Evolutionary conservation across 2,113 vertebrate species (phyloP).

Genomic region (Sclerurus mexicanus): DNA sequence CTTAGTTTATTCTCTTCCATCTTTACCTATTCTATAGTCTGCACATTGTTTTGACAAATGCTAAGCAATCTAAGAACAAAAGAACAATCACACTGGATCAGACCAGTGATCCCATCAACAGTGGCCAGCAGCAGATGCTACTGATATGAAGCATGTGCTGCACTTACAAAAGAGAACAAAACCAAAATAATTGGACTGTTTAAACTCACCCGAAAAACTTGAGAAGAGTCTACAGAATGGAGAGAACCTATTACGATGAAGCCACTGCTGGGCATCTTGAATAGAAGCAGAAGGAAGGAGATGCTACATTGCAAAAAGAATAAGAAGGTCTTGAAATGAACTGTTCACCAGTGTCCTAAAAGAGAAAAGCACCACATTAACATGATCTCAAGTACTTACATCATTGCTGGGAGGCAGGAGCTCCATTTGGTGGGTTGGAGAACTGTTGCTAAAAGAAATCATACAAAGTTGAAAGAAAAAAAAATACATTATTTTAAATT

Average conservation of each 20-base stretch:
- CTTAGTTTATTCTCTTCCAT: not conserved
- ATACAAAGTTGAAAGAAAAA: slow-evolving; percentile 21
- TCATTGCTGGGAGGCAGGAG: slow-evolving; percentile 80
- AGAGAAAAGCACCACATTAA: slow-evolving; percentile 70
- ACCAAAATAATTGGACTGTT: not conserved
- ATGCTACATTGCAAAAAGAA: slow-evolving; percentile 87
- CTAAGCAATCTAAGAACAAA: not conserved
- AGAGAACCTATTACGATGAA: slow-evolving; percentile 88
- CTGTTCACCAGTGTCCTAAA: slow-evolving; percentile 70
- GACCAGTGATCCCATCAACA: not conserved
- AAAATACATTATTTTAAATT: not conserved
- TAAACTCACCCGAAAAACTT: slow-evolving; percentile 88
- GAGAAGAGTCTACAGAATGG: slow-evolving; percentile 90
- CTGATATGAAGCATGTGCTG: not conserved
- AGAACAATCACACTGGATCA: not conserved
- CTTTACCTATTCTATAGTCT: not conserved
- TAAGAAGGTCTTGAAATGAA: slow-evolving; percentile 78
- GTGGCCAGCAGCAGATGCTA: slow-evolving; percentile 2
- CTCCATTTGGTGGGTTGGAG: slow-evolving; percentile 85
- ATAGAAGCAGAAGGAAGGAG: slow-evolving; percentile 86
- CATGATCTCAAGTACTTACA: slow-evolving; percentile 81
- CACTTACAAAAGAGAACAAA: not conserved
- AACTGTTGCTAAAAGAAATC: slow-evolving; percentile 84
- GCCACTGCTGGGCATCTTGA: slow-evolving; percentile 93
- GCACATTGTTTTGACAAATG: not conserved